A percentile compares a stretch with the other conserved stretches of the same genome.
phyloP scores from a whole-genome alignment of 2,797 vertebrate genomes.

The Simalia tracyae region DNA sequence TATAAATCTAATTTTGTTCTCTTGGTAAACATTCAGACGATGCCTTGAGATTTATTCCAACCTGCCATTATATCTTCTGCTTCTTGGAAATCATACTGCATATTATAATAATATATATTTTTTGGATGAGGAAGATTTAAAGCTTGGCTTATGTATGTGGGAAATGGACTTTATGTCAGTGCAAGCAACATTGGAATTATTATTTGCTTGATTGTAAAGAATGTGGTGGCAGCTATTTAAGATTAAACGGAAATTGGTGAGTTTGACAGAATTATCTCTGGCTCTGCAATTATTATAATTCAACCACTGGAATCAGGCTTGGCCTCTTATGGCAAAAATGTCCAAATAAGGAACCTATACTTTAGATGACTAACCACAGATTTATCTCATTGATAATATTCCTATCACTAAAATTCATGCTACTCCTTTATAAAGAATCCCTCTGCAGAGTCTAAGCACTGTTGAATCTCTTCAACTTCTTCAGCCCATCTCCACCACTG shows the following conservation, averaged over 20 bases:
- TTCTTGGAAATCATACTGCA: neutral
- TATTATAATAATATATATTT: neutral
- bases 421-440: neutral
- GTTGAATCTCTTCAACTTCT: neutral
- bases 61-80: neutral
- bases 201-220: constrained; percentile 1
- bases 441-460: neutral
- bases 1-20: neutral
- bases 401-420: neutral
- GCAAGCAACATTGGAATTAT: neutral
- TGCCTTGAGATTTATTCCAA: constrained; percentile 7
- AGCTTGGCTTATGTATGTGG: neutral
- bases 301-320: neutral
- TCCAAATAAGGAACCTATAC: neutral
- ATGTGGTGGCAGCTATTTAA: neutral
- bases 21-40: constrained; percentile 5
- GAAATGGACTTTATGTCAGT: neutral
- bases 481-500: neutral
- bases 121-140: neutral
- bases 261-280: neutral
- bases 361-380: neutral
- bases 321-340: neutral
- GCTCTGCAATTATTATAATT: neutral
- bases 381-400: neutral
- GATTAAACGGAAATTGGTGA: neutral